phyloP scores from a whole-genome alignment of 2,888 invertebrate species.

The Chloroclystis v-ata region DNA sequence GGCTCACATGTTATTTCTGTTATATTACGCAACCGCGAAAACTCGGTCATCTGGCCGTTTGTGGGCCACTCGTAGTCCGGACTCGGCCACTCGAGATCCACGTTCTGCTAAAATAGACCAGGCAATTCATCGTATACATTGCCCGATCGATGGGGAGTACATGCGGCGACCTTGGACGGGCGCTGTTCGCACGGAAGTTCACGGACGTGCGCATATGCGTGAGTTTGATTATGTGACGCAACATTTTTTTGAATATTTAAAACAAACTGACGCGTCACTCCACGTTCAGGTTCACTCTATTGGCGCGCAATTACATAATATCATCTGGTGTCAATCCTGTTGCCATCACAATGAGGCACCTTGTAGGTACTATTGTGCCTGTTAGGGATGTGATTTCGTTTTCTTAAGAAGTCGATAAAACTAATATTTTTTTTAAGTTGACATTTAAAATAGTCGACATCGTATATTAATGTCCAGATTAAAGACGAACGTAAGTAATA shows the following conservation, averaged over 20 bases:
- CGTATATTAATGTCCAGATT: background rate
- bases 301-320: conserved; percentile 14
- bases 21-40: conserved; percentile 58
- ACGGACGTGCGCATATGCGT: conserved; percentile 51
- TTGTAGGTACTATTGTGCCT: conserved; percentile 9
- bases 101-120: conserved; percentile 51
- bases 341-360: conserved; percentile 11
- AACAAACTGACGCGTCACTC: conserved; percentile 20
- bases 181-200: conserved; percentile 69
- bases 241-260: conserved; percentile 26
- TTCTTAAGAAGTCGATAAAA: conserved; percentile 1
- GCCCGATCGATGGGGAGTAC: conserved; percentile 54
- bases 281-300: conserved; percentile 14
- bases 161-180: conserved; percentile 59
- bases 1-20: conserved; percentile 49
- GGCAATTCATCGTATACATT: conserved; percentile 50
- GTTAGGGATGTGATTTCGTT: conserved; percentile 2
- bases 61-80: conserved; percentile 45
- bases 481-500: background rate
- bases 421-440: background rate
- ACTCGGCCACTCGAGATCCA: conserved; percentile 51
- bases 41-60: conserved; percentile 64
- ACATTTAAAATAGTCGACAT: background rate
- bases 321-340: conserved; percentile 9
- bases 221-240: conserved; percentile 32